Conservation (phyloP, 2,113 vertebrate genomes). For the Phyllostomus discolor region DNA sequence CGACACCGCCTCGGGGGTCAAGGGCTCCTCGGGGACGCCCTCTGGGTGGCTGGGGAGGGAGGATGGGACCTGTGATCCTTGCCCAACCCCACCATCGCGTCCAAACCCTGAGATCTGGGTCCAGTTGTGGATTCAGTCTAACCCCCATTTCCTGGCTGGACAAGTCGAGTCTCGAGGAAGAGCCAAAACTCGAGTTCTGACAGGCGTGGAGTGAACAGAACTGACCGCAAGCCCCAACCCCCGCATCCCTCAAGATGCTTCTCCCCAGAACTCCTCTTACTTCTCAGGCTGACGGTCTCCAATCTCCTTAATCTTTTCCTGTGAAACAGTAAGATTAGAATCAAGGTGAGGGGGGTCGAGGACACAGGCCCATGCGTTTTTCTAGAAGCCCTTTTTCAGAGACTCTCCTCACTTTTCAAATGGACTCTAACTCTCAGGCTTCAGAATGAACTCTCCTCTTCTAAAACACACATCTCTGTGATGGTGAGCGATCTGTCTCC, state of each 20-base stretch:
- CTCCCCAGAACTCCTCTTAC: constrained; percentile 80
- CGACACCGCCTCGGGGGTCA: constrained; percentile 86
- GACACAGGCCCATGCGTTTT: background rate
- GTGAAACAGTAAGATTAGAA: constrained; percentile 58
- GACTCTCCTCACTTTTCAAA: background rate
- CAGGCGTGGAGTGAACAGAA: background rate
- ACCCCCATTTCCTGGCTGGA: background rate
- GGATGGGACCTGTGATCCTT: background rate
- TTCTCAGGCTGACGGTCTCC: constrained; percentile 95
- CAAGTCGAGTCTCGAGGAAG: background rate
- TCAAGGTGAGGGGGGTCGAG: background rate
- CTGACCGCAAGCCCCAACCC: background rate
- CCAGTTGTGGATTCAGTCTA: background rate
- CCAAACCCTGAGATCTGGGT: background rate
- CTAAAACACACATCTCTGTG: background rate
- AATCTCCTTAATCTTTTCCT: constrained; percentile 97
- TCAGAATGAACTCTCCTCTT: background rate
- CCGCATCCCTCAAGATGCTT: background rate
- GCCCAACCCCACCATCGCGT: background rate
- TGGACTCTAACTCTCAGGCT: background rate
- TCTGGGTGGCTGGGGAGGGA: constrained; percentile 79
- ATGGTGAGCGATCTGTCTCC: background rate
- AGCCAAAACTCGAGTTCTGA: background rate
- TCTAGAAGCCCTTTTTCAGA: background rate
- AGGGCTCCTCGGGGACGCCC: constrained; percentile 68